Percentiles rank a stretch among this genome's conserved stretches.
Evolutionary conservation across 2,797 vertebrate genomes (phyloP).

Genomic region (Dicrostonyx torquatus): DNA sequence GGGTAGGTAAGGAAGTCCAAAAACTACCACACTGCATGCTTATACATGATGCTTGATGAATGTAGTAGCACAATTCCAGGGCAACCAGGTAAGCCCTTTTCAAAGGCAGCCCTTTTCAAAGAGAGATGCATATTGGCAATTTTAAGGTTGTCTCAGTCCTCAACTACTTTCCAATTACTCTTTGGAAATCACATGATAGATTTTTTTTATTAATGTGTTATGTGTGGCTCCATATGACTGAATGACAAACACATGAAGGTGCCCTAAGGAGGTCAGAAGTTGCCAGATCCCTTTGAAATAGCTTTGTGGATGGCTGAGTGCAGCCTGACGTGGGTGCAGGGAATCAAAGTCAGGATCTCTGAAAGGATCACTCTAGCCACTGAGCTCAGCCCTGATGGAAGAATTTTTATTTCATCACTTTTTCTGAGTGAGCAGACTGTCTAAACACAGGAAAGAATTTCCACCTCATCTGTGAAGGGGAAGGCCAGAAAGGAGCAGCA

Average conservation of each 20-base stretch:
- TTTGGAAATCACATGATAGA: background rate
- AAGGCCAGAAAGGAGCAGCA: background rate
- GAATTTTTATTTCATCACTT: background rate
- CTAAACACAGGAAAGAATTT: background rate
- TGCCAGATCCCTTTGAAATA: background rate
- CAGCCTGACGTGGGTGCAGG: background rate
- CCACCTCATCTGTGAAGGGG: background rate
- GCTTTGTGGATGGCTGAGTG: background rate
- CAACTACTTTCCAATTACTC: background rate
- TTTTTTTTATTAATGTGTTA: background rate
- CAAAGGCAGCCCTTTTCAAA: fast-evolving
- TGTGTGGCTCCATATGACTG: background rate
- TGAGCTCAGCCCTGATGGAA: background rate
- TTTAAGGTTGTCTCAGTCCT: background rate
- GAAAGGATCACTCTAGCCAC: background rate
- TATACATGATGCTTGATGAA: background rate
- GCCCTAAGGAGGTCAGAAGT: background rate
- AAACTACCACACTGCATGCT: background rate
- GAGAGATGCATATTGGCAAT: background rate
- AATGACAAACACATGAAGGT: background rate
- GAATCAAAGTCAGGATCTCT: background rate
- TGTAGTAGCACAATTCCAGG: background rate
- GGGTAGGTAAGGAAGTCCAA: background rate
- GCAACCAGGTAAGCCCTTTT: background rate
- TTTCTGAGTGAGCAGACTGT: background rate